Conservation (phyloP, 2,113 vertebrate species). For the Sphyrna mokarran region DNA sequence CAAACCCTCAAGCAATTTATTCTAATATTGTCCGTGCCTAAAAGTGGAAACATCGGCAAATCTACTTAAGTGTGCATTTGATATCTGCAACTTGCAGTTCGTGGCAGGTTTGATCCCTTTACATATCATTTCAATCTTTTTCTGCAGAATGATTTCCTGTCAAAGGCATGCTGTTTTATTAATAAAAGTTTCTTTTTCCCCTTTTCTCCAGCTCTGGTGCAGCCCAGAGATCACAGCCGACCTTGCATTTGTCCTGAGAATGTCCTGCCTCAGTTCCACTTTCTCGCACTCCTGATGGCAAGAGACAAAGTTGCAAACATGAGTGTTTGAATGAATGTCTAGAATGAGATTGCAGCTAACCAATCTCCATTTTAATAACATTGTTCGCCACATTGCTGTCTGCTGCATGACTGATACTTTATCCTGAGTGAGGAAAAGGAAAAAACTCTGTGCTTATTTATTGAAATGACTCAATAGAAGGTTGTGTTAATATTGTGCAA, state of each 20-base stretch:
- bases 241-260: background rate
- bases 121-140: constrained; percentile 3
- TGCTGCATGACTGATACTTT: background rate
- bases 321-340: background rate
- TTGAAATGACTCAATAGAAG: background rate
- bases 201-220: background rate
- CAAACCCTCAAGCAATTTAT: constrained; percentile 24
- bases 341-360: background rate
- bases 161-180: background rate
- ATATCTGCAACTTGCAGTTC: constrained; percentile 27
- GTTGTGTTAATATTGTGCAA: too few species aligned
- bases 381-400: background rate
- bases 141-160: constrained; percentile 5
- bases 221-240: background rate
- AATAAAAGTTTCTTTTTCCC: background rate
- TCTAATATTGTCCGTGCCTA: constrained; percentile 1
- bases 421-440: background rate
- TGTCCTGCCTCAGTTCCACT: background rate
- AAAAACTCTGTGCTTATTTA: background rate
- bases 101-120: constrained; percentile 25
- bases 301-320: background rate
- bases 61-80: constrained; percentile 28
- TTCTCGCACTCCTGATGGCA: background rate
- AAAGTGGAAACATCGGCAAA: constrained; percentile 24
- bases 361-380: background rate